Percentiles rank a stretch among this genome's conserved stretches.
Conservation (phyloP, 2,113 vertebrate genomes). For the Chrysochloris asiatica region DNA sequence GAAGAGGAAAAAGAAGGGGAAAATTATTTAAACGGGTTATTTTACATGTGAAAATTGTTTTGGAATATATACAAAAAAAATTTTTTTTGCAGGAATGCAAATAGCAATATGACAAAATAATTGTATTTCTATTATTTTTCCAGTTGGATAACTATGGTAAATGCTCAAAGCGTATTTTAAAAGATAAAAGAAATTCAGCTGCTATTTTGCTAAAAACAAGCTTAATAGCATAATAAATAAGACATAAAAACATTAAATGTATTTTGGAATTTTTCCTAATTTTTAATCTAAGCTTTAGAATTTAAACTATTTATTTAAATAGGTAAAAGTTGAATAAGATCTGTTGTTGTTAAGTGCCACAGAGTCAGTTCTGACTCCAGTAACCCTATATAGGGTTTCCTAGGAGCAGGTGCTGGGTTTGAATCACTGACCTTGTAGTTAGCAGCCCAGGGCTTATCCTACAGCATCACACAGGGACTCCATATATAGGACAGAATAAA, state of each 20-base stretch:
- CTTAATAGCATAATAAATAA: not conserved
- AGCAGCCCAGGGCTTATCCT: too few relatives aligned
- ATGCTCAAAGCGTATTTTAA: not conserved
- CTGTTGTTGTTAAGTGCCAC: too few relatives aligned
- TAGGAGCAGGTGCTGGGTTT: too few relatives aligned
- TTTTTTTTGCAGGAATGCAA: not conserved
- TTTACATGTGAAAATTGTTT: not conserved
- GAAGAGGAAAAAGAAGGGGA: not conserved
- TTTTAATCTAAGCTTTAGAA: not conserved
- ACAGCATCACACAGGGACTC: too few relatives aligned
- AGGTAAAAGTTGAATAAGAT: too few relatives aligned
- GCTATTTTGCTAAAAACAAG: conserved; percentile 31
- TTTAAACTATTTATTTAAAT: not conserved
- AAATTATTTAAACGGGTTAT: not conserved
- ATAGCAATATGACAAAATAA: not conserved
- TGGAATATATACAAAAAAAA: not conserved
- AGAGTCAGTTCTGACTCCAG: too few relatives aligned
- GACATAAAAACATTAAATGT: not conserved
- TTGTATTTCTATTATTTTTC: not conserved
- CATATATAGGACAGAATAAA: too few relatives aligned
- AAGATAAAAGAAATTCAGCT: conserved; percentile 36
- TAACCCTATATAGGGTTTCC: too few relatives aligned
- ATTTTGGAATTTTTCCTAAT: not conserved
- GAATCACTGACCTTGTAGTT: too few relatives aligned
- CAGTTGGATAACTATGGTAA: not conserved